These are phyloP conservation scores for Batillaria attramentaria DNA, from an alignment of 1,140 invertebrate species.

Conservation along the genomic window DNA sequence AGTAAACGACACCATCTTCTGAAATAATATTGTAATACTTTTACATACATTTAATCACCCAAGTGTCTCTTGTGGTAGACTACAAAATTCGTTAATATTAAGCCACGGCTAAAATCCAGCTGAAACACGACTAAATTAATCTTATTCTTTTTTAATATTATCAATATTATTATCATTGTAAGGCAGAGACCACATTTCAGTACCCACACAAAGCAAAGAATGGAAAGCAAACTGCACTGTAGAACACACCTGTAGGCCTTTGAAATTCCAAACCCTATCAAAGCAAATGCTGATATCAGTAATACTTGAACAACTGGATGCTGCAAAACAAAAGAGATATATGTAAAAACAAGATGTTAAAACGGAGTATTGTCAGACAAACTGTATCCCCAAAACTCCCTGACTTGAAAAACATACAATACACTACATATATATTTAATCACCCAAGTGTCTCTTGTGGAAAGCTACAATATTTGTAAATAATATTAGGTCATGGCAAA, in stretches of 20 bases:
- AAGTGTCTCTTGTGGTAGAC: background rate
- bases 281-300: constrained; percentile 76
- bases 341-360: constrained; percentile 7
- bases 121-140: background rate
- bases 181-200: background rate
- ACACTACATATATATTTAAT: background rate
- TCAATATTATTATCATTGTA: background rate
- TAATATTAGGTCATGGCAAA: background rate
- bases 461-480: constrained; percentile 7
- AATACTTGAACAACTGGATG: constrained; percentile 77
- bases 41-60: background rate
- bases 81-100: background rate
- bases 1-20: too few species aligned
- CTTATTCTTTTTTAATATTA: background rate
- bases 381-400: constrained; percentile 13
- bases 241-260: constrained; percentile 73
- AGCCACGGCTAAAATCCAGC: background rate
- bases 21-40: background rate
- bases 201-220: background rate
- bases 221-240: background rate
- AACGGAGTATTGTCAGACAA: constrained; percentile 18
- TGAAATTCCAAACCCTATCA: constrained; percentile 76
- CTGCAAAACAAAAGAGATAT: constrained; percentile 59
- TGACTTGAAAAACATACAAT: background rate
- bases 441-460: background rate